Conservation (phyloP, 2,113 vertebrate genomes). For the Dendrocopos noguchii region DNA sequence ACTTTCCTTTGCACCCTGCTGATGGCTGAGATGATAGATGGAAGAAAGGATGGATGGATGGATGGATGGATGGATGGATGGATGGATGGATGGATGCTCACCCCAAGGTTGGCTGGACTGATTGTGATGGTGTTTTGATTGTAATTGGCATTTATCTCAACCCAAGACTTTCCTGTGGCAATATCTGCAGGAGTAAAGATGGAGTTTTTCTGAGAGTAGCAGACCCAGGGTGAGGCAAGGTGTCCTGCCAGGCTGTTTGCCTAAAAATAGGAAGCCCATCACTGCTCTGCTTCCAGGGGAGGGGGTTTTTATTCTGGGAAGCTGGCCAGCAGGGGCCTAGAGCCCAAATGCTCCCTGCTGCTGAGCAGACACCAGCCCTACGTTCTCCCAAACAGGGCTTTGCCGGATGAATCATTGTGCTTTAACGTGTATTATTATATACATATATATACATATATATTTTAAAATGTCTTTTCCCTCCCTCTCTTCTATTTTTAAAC, state of each 20-base stretch:
- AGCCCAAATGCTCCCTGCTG: neutral
- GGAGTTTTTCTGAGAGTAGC: neutral
- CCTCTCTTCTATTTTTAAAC: conserved; percentile 54
- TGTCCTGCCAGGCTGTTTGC: neutral
- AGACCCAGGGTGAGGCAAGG: neutral
- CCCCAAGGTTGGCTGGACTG: neutral
- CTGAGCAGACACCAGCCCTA: neutral
- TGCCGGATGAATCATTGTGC: conserved; percentile 8
- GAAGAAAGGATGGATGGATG: too few relatives aligned
- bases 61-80: neutral
- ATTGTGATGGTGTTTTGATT: neutral
- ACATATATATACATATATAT: neutral
- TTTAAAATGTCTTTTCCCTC: neutral
- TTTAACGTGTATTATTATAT: conserved; percentile 24
- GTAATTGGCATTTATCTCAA: neutral
- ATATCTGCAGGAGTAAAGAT: neutral
- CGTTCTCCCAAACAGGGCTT: neutral
- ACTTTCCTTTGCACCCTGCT: neutral
- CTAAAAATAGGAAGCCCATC: neutral
- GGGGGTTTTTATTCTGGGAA: neutral
- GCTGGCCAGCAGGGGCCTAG: rapidly evolving
- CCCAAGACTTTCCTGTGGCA: neutral
- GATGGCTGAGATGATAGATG: neutral
- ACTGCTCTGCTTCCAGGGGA: neutral
- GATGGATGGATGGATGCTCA: neutral